These are phyloP conservation scores for Thalassarche chlororhynchos DNA, from an alignment of 2,113 vertebrate species.

Conservation along the genomic window DNA sequence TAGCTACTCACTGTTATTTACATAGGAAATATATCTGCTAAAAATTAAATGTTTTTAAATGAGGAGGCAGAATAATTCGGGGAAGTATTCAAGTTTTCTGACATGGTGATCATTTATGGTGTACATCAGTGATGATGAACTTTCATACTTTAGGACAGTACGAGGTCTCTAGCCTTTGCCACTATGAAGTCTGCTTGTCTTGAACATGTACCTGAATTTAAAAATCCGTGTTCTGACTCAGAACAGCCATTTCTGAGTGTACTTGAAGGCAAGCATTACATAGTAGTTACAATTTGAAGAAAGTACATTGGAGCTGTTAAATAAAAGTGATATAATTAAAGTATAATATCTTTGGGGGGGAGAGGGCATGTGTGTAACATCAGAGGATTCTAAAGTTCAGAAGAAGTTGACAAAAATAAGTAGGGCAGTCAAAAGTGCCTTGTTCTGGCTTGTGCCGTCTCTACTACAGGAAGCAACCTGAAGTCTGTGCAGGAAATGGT, in stretches of 20 bases:
- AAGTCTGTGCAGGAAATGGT: background rate
- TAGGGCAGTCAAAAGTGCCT: background rate
- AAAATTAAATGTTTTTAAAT: background rate
- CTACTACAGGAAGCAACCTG: background rate
- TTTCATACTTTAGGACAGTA: background rate
- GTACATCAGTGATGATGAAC: background rate
- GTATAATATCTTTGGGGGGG: background rate
- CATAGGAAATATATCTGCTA: background rate
- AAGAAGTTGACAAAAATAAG: background rate
- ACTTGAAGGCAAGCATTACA: background rate
- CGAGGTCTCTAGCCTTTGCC: background rate
- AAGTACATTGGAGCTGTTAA: background rate
- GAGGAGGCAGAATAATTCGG: background rate
- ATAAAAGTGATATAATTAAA: background rate
- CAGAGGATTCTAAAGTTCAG: background rate
- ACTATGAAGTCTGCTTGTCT: background rate
- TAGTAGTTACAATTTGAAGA: background rate
- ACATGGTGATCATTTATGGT: background rate
- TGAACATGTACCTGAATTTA: background rate
- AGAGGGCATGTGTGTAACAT: background rate
- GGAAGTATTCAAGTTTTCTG: background rate
- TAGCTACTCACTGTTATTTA: background rate
- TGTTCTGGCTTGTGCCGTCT: background rate
- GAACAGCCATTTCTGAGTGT: background rate
- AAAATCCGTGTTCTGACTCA: background rate